Evolutionary conservation across 64 coral and sea anemone species (phyloP), one percentile per base, ranked within the genome.

Genomic region (Montipora cactus): DNA sequence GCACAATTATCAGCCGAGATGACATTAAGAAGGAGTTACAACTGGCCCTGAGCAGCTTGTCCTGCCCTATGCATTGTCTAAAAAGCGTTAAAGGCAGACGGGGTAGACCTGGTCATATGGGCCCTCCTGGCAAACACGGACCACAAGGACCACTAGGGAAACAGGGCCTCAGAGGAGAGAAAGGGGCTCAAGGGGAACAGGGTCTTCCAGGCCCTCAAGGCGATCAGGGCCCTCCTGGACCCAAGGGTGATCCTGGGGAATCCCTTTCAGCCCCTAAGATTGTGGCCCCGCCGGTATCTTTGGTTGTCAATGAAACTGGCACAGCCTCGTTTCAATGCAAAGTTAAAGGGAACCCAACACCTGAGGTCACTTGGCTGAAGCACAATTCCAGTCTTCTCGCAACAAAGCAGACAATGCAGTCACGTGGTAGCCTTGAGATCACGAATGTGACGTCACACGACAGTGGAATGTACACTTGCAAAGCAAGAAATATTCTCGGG

Each of bases 171-270:
- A 67, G 9, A 44, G 88, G 88, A 47, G 48, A 15, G 22, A 67
- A 22, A 44, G 88, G 88, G 5, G 22, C 10, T 8, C 28, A 22
- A 67, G 88, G 88, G 67, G 57, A 48, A 61, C 47, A 47, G 18
- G 88, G 88, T 8, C 88, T 57, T 61, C 76, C 16, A 8, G 76
- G 88, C 5, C 76, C 88, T 3, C 49, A 79, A 80, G 88, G 88
- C 11, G 76, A 90, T 79, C 45, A 79, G 45, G 88, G 88, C 21
- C 76, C 52, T 14, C 57, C 55, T 9, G 88, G 88, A 50, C 88
- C 88, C 59, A 90, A 90, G 53, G 88, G 88, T 12, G 88, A 51
- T 49, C 88, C 76, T 67, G 88, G 76, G 15, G 18, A 90, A 68
- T 90, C 88, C 6, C 80, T 90, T 16, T 47, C 76, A 49, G 74